Evolutionary conservation across 2,113 vertebrate genomes (phyloP).

Genomic region (Megaptera novaeangliae): DNA sequence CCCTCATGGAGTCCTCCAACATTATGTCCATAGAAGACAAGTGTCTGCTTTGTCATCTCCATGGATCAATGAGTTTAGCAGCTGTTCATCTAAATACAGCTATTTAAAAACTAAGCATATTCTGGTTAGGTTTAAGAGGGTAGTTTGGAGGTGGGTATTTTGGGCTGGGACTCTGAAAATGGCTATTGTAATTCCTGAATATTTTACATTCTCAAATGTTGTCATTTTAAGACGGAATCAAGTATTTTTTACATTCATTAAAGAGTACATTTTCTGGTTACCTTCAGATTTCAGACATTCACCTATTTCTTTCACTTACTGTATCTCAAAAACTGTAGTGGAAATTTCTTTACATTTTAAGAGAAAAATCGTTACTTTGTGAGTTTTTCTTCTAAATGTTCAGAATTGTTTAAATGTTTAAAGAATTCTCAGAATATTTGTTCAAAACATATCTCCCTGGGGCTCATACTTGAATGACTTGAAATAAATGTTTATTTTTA

Average conservation of each 20-base stretch:
- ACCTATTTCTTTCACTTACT: not conserved
- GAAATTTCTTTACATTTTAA: not conserved
- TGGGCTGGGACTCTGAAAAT: not conserved
- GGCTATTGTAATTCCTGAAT: not conserved
- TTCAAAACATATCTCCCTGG: not conserved
- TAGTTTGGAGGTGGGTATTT: not conserved
- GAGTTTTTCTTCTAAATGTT: not conserved
- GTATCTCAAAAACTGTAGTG: not conserved
- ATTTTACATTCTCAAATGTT: not conserved
- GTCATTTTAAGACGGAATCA: not conserved
- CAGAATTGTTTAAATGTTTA: not conserved
- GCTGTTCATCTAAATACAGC: not conserved
- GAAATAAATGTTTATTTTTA: not conserved
- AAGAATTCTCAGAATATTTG: not conserved
- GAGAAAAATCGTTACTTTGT: not conserved
- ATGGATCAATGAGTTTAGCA: not conserved
- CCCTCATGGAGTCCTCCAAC: too few relatives aligned
- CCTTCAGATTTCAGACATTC: not conserved
- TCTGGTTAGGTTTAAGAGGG: not conserved
- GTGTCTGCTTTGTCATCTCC: not conserved
- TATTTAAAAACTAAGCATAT: not conserved
- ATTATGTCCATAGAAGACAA: not conserved
- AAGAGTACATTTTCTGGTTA: not conserved
- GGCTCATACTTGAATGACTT: not conserved
- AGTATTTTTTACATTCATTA: not conserved